These are phyloP conservation scores for Mantis religiosa DNA, from an alignment of 2,888 invertebrate genomes.

Conservation along the genomic window DNA sequence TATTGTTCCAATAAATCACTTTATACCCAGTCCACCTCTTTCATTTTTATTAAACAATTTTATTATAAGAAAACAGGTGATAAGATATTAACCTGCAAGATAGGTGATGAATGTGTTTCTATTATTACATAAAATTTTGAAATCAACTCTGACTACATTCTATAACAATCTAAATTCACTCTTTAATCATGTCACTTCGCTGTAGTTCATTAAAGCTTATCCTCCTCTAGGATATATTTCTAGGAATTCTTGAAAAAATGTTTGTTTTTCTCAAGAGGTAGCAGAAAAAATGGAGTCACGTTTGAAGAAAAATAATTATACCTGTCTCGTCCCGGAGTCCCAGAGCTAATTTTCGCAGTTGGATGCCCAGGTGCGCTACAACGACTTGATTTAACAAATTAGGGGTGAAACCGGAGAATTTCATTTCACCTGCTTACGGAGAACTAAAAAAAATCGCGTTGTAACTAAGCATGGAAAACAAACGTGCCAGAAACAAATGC, in stretches of 20 bases:
- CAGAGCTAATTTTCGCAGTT: not conserved
- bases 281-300: not conserved
- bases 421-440: not conserved
- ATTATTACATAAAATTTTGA: too few species aligned
- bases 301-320: not conserved
- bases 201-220: not conserved
- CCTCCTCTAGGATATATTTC: not conserved
- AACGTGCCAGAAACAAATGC: too few species aligned
- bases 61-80: too few species aligned
- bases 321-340: not conserved
- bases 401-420: not conserved
- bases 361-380: not conserved
- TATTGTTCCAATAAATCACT: too few species aligned
- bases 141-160: too few species aligned
- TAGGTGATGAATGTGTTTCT: too few species aligned
- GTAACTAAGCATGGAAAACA: not conserved
- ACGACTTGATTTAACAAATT: not conserved
- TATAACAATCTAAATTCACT: too few species aligned
- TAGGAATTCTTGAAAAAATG: not conserved
- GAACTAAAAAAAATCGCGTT: not conserved
- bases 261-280: not conserved
- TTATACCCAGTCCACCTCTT: too few species aligned
- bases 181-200: too few species aligned
- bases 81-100: too few species aligned
- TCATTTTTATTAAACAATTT: too few species aligned